Conservation (phyloP, 2,113 vertebrate species). For the Trogon surrucura region DNA sequence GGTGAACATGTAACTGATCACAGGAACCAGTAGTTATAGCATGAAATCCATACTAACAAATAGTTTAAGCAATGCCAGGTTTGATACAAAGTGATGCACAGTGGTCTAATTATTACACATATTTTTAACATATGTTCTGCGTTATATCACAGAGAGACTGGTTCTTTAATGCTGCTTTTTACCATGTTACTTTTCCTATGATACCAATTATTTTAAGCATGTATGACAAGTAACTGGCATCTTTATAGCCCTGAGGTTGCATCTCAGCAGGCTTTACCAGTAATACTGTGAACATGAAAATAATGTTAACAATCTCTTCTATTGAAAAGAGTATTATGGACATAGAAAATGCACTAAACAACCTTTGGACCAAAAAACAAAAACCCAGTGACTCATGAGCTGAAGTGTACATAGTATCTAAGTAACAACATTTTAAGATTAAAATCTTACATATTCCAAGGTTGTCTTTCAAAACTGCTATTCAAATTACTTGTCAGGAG, state of each 20-base stretch:
- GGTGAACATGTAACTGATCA: not conserved
- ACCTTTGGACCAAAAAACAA: not conserved
- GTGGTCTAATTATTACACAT: conserved; percentile 43
- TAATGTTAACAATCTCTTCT: not conserved
- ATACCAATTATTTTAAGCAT: conserved; percentile 71
- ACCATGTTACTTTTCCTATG: conserved; percentile 64
- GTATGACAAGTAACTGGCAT: conserved; percentile 59
- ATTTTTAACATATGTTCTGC: conserved; percentile 54
- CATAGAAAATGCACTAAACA: not conserved
- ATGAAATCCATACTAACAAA: not conserved
- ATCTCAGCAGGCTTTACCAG: conserved; percentile 73
- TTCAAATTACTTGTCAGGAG: not conserved
- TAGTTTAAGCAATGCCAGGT: not conserved
- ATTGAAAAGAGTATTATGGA: not conserved
- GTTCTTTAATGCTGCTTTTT: conserved; percentile 64
- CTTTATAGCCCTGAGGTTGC: conserved; percentile 61
- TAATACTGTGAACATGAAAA: conserved; percentile 45
- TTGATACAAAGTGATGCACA: not conserved
- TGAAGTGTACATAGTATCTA: conserved; percentile 1
- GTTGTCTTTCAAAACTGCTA: not conserved
- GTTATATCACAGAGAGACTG: conserved; percentile 68
- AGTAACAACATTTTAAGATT: not conserved
- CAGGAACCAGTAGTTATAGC: not conserved
- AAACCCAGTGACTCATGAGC: not conserved
- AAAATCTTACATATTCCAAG: not conserved